Base-by-base conservation (phyloP, 2,113 vertebrate genomes). In the Triplophysa dalaica region DNA sequence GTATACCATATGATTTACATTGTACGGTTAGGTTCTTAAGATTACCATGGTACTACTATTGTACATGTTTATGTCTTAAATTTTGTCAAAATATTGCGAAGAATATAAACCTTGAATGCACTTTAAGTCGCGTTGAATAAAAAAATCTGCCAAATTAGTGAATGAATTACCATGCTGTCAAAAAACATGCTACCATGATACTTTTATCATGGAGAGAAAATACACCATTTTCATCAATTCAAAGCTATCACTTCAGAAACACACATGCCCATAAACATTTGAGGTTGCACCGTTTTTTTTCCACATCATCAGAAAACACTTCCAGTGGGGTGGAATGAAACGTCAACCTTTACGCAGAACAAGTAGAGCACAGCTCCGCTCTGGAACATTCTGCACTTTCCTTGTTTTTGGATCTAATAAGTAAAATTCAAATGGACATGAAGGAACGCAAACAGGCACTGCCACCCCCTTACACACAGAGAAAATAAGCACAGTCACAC, bases 401-500 rank as follows among this genome's bases (percentile, higher is more conserved):
- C 60, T 52, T 64, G 21, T 64, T 64, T 64, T 64, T 50, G 14
- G 6, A 77, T 65, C 26, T 58, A 52, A 66, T 43, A 19, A 43
- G 63, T 63, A 69, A 70, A 64, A 77, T 26, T 13, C 82, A 80
- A 24, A 50, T 19, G 24, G n/a, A 70, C 60, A 7, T 33, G n/a
- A 21, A 73, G 48, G 52, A 50, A 73, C 62, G 81, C 75, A 75
- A 52, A 68, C 72, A 41, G 70, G 72, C 79, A 72, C 9, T 75
- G 50, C 43, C 67, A 67, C 80, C 80, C 50, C 58, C 21, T 19
- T 56, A 62, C 61, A 76, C 11, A 82, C 11, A 82, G 50, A 81
- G 29, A 85, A 66, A 29, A 85, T 33, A 69, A 29, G 70, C 38
- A 79, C 64, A 22, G 77, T 70, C 58, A 75, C n/a, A 63, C 79